phyloP scores from a whole-genome alignment of 2,113 vertebrate species.

The Dicentrarchus labrax region DNA sequence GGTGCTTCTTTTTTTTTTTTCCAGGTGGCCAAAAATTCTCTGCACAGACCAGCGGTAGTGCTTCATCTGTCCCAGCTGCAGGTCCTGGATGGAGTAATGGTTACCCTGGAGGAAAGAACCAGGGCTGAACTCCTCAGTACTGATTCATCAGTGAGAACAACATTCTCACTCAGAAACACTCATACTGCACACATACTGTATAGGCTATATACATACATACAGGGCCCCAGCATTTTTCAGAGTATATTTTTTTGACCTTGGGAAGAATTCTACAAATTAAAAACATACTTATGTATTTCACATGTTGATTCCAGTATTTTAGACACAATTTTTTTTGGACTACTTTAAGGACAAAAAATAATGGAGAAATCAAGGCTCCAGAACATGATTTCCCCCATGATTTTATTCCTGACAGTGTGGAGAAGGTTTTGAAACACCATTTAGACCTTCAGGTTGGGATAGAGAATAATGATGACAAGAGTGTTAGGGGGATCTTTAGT shows the following conservation, averaged over 20 bases:
- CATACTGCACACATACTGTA: neutral
- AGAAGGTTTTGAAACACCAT: neutral
- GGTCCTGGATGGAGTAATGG: conserved; percentile 86
- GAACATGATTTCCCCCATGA: neutral
- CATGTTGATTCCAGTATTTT: too few relatives aligned
- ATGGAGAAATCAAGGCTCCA: neutral
- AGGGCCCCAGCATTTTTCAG: neutral
- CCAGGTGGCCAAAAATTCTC: conserved; percentile 85
- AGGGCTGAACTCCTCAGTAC: conserved; percentile 85
- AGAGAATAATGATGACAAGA: neutral
- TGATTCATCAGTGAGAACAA: conserved; percentile 82
- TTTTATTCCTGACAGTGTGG: neutral
- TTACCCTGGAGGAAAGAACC: conserved; percentile 86
- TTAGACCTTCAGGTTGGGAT: neutral
- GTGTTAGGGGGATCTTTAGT: neutral
- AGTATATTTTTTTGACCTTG: neutral
- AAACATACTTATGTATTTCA: too few relatives aligned
- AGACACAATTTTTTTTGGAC: too few relatives aligned
- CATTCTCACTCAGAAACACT: neutral
- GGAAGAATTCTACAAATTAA: neutral
- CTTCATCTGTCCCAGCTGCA: conserved; percentile 85
- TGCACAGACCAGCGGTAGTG: conserved; percentile 84
- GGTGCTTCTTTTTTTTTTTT: conserved; percentile 38
- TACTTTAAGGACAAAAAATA: neutral
- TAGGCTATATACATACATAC: neutral